phyloP scores from a whole-genome alignment of 1,140 invertebrate genomes.

The Parapsyche elsis region DNA sequence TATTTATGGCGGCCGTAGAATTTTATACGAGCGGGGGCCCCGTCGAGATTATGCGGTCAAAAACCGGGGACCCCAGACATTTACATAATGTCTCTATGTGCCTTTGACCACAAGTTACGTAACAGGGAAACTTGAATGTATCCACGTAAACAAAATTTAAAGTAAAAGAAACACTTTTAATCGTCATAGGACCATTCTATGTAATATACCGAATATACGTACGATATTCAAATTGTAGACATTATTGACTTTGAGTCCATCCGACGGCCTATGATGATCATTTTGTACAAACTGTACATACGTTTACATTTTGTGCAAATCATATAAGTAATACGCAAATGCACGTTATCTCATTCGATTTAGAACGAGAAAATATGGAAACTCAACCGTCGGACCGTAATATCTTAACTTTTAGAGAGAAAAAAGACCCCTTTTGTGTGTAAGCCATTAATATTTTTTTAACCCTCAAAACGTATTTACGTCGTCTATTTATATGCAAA shows the following conservation, averaged over 20 bases:
- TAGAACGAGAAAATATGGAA: background rate
- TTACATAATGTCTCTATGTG: slow-evolving; percentile 44
- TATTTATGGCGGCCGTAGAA: slow-evolving; percentile 40
- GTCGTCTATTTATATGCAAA: slow-evolving; percentile 18
- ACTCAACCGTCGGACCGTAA: background rate
- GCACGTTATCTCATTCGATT: no score
- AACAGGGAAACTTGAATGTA: no score
- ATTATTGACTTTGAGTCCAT: no score
- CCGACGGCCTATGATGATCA: no score
- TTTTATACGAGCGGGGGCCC: slow-evolving; percentile 35
- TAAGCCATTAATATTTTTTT: slow-evolving; percentile 12
- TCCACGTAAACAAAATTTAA: no score
- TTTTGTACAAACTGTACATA: no score
- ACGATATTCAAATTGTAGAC: no score
- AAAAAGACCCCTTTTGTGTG: slow-evolving; percentile 1
- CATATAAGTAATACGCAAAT: no score
- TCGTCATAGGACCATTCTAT: no score
- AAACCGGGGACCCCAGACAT: slow-evolving; percentile 8
- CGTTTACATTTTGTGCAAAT: no score
- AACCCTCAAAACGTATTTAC: slow-evolving; percentile 17
- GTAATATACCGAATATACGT: no score
- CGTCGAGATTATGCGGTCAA: slow-evolving; percentile 38
- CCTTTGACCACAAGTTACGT: background rate
- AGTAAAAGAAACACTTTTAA: no score
- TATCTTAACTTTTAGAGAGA: background rate